These are phyloP conservation scores for Papilio helenus DNA, from an alignment of 1,140 invertebrate genomes.

Conservation along the genomic window DNA sequence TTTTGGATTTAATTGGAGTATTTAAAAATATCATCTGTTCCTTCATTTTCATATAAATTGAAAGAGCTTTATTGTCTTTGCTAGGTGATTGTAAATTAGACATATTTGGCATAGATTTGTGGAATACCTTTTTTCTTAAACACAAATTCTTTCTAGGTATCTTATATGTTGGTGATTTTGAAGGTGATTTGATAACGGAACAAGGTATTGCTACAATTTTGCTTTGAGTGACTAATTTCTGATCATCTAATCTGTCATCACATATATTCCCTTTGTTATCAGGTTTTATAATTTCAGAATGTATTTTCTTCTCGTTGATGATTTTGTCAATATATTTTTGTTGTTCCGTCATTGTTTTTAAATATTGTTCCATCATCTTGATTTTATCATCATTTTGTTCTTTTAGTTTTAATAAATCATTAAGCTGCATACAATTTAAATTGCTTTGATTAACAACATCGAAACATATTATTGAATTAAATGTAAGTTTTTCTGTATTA, in stretches of 20 bases:
- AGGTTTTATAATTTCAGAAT: conserved; percentile 57
- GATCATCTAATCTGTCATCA: conserved; percentile 58
- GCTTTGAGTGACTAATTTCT: too few species aligned
- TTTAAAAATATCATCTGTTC: conserved; percentile 71
- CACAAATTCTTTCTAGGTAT: conserved; percentile 67
- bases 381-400: conserved; percentile 60
- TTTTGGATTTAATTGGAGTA: conserved; percentile 59
- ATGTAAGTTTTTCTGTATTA: conserved; percentile 53
- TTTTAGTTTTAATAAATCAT: conserved; percentile 59
- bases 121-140: conserved; percentile 66
- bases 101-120: conserved; percentile 71
- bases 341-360: not conserved
- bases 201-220: conserved; percentile 40
- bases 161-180: conserved; percentile 68
- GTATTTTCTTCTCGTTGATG: conserved; percentile 42
- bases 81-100: conserved; percentile 55
- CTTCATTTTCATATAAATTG: conserved; percentile 75
- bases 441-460: conserved; percentile 53
- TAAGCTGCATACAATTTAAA: conserved; percentile 47
- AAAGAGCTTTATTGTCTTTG: conserved; percentile 56
- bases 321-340: conserved; percentile 11
- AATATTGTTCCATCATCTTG: conserved; percentile 44
- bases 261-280: conserved; percentile 60
- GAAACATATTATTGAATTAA: conserved; percentile 70
- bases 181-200: conserved; percentile 57